Base-by-base conservation (phyloP, 2,888 invertebrate genomes). In the Agrotis exclamationis region DNA sequence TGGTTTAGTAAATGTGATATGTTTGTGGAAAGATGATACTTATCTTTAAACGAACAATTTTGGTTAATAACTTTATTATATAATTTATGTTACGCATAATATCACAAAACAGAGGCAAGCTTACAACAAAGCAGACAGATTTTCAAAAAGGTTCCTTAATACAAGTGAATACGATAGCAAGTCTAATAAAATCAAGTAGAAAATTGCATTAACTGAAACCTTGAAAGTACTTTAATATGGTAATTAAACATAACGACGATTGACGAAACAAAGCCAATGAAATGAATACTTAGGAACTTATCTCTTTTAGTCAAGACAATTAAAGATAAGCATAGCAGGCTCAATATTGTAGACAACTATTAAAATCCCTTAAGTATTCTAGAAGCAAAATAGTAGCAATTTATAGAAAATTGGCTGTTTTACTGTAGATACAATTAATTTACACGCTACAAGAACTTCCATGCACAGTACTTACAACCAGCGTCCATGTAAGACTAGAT, bases 261-360 rank as follows among this genome's bases (percentile, higher is more conserved):
- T 51, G 28, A 18, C 22, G 1, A 47, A 67, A 73, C 74, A 68
- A 74, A 53, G 48, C 3, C 48, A 66, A 22, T 22, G 16, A 48
- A 1, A 45, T 22, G n/a, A 67, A 28, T 57, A 45, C 20, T 13
- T 33, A 20, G 3, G 7, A 16, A 24, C 57, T 62, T 79, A 79
- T 62, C 60, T 50, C 13, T 60, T 2, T 4, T 53, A 59, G 50
- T 54, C 24, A 64, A 53, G 13, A 16, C 13, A 14, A 47, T 22
- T 47, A 39, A 48, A 48, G 5, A 53, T 24, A 1, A 16, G 6
- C 48, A 1, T 14, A 39, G 16, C 18, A 20, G 13, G 11, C 4
- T 45, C 13, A 33, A 22, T 57, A 16, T 44, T 9, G 14, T 16
- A 1, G 11, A 9, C 3, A 16, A 13, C 5, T 13, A 56, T 18